A percentile compares a stretch with the other conserved stretches of the same genome.
phyloP scores from a whole-genome alignment of 2,797 vertebrate species.

The Coracias cyanogaster region DNA sequence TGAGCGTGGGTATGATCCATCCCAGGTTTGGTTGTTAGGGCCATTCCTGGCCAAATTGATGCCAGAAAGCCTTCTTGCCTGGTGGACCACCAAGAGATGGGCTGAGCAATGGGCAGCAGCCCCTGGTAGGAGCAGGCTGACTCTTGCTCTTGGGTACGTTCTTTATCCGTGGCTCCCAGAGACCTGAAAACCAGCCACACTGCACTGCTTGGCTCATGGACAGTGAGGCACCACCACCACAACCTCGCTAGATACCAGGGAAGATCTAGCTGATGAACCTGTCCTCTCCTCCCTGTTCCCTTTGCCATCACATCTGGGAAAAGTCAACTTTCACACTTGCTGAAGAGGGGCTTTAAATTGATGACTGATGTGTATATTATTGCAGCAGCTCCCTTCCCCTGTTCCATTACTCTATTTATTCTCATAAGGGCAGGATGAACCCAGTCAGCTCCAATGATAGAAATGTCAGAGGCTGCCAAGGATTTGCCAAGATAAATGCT shows the following conservation, averaged over 20 bases:
- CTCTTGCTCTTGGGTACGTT: not conserved
- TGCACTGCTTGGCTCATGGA: not conserved
- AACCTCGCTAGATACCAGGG: rapidly evolving
- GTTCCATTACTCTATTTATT: not conserved
- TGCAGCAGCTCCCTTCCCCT: not conserved
- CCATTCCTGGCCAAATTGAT: not conserved
- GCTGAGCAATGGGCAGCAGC: not conserved
- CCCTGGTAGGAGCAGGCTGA: not conserved
- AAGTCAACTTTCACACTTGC: not conserved
- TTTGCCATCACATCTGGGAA: not conserved
- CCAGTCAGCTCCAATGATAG: constrained; percentile 54
- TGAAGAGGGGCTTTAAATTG: not conserved
- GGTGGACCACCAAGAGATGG: not conserved
- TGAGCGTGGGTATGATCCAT: not conserved
- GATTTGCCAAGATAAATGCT: constrained; percentile 55
- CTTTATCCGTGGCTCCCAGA: not conserved
- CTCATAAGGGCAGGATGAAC: constrained; percentile 43
- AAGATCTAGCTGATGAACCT: not conserved
- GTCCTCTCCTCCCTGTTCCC: not conserved
- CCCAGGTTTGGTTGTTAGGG: not conserved
- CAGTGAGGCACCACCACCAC: rapidly evolving
- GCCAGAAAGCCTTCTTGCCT: not conserved
- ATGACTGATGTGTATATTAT: not conserved
- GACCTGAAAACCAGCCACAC: rapidly evolving
- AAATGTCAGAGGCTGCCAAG: constrained; percentile 35